These are phyloP conservation scores for Tenualosa ilisha DNA, from an alignment of 2,797 vertebrate genomes.

Conservation along the genomic window DNA sequence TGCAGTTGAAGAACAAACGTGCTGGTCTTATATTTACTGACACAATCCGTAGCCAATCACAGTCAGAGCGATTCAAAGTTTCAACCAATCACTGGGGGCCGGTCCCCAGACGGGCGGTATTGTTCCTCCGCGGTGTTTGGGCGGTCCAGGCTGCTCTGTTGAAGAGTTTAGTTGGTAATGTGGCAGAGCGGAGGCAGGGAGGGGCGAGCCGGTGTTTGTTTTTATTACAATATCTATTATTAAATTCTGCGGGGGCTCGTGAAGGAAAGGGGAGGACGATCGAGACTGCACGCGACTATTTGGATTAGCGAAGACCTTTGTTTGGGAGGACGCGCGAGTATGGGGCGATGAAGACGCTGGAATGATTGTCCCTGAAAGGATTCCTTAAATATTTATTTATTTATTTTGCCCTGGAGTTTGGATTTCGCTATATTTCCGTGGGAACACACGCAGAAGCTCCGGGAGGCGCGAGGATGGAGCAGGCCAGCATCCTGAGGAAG, in stretches of 20 bases:
- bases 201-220: constrained; percentile 64
- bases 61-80: constrained; percentile 9
- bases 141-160: constrained; percentile 73
- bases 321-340: constrained; percentile 59
- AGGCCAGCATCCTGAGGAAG: constrained; percentile 91
- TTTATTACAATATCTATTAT: constrained; percentile 34
- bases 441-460: constrained; percentile 39
- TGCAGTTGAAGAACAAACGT: constrained; percentile 47
- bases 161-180: constrained; percentile 75
- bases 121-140: constrained; percentile 52
- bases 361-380: constrained; percentile 70
- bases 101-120: constrained; percentile 56
- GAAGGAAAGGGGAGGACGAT: constrained; percentile 29
- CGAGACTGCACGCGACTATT: constrained; percentile 32
- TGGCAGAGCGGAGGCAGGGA: constrained; percentile 73
- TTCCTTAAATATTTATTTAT: constrained; percentile 68
- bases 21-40: neutral
- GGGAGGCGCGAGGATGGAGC: constrained; percentile 84
- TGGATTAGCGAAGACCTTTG: constrained; percentile 51
- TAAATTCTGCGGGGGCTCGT: constrained; percentile 16
- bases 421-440: constrained; percentile 43
- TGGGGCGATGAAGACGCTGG: constrained; percentile 70
- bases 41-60: neutral
- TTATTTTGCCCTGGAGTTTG: constrained; percentile 65
- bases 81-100: constrained; percentile 52